Conservation (phyloP, 1,140 invertebrate species). For the Homarus americanus region DNA sequence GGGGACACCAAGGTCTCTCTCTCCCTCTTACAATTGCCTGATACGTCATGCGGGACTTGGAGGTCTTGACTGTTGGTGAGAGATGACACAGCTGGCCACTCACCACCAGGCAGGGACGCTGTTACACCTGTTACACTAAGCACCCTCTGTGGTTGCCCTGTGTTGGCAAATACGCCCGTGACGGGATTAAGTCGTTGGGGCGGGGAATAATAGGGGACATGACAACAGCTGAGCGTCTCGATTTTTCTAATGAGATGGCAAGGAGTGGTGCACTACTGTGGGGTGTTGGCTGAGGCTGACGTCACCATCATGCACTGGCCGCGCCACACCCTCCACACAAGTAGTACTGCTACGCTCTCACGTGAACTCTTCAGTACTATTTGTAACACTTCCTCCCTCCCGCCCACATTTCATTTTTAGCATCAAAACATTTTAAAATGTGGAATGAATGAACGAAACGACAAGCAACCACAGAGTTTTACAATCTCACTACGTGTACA, state of each 20-base stretch:
- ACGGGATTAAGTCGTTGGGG: not conserved
- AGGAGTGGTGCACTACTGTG: not conserved
- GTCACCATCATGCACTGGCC: not conserved
- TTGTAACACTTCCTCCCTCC: not conserved
- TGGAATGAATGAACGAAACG: not conserved
- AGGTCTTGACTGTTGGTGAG: too few species aligned
- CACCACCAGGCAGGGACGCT: too few species aligned
- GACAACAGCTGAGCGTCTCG: not conserved
- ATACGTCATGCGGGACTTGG: too few species aligned
- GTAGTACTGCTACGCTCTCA: too few species aligned
- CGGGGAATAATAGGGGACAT: not conserved
- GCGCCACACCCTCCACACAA: not conserved
- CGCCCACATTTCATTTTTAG: not conserved
- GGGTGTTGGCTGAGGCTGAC: too few species aligned
- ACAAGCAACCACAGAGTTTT: not conserved
- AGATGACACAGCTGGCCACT: too few species aligned
- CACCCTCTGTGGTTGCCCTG: not conserved
- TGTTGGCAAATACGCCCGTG: not conserved
- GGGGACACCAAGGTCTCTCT: too few species aligned
- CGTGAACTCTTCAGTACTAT: too few species aligned
- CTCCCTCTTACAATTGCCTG: too few species aligned
- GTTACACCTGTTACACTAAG: too few species aligned
- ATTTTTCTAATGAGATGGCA: not conserved
- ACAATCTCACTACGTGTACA: not conserved
- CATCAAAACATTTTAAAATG: not conserved